Conservation (phyloP, 2,113 vertebrate species). For the Jacana jacana region DNA sequence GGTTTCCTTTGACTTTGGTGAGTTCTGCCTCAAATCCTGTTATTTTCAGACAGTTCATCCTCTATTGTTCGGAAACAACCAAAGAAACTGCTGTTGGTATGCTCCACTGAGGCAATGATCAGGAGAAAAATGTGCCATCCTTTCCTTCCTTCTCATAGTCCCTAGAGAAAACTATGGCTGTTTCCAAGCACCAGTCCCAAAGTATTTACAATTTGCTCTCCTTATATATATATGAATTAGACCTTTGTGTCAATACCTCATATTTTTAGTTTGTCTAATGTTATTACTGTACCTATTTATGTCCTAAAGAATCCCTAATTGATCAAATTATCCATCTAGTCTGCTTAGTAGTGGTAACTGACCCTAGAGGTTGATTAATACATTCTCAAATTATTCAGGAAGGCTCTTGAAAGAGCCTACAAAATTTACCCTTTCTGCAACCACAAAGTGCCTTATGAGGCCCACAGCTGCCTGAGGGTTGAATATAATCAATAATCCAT, state of each 20-base stretch:
- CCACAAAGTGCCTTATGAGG: conserved; percentile 34
- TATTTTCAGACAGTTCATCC: neutral
- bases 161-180: neutral
- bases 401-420: conserved; percentile 39
- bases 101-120: neutral
- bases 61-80: neutral
- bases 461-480: conserved; percentile 8
- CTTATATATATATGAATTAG: neutral
- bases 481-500: conserved; percentile 62
- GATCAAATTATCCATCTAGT: conserved; percentile 54
- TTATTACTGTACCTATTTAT: conserved; percentile 22
- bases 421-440: conserved; percentile 51
- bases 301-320: conserved; percentile 16
- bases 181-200: neutral
- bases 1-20: neutral
- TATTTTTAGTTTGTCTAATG: conserved; percentile 10
- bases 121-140: neutral
- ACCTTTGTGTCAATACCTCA: neutral
- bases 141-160: neutral
- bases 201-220: neutral
- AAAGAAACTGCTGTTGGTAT: neutral
- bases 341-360: conserved; percentile 41
- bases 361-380: conserved; percentile 62
- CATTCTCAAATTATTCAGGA: conserved; percentile 60
- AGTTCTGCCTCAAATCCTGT: neutral